Evolutionary conservation across 1,140 invertebrate genomes (phyloP).

Genomic region (Caerostris darwini): DNA sequence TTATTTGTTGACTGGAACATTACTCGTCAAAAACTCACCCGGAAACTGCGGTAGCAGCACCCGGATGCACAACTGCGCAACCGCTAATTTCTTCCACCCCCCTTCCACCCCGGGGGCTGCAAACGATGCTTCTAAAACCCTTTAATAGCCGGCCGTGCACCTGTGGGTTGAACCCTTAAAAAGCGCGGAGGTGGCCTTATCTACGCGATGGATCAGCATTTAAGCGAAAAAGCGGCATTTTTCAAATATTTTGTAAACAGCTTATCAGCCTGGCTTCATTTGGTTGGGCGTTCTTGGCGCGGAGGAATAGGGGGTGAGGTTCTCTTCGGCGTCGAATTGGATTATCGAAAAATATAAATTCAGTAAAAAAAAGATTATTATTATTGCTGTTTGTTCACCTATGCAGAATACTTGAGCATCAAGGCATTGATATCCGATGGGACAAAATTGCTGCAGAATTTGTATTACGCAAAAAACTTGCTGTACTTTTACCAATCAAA

Average conservation of each 20-base stretch:
- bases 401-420: no score
- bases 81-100: constrained; percentile 31
- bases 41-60: constrained; percentile 37
- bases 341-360: no score
- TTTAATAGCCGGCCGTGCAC: constrained; percentile 48
- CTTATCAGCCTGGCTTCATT: background rate
- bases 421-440: no score
- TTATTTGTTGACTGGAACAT: constrained; percentile 21
- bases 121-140: constrained; percentile 19
- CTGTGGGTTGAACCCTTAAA: constrained; percentile 24
- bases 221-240: constrained; percentile 27
- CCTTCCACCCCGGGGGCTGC: background rate
- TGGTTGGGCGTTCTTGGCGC: background rate
- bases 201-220: constrained; percentile 7
- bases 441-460: no score
- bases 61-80: constrained; percentile 29
- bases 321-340: no score
- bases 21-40: constrained; percentile 21
- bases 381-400: no score
- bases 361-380: no score
- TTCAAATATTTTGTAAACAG: constrained; percentile 36
- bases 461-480: no score
- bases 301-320: background rate
- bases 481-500: no score
- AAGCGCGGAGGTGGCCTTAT: constrained; percentile 3